Evolutionary conservation across 2,797 vertebrate genomes (phyloP).

Genomic region (Acipenser oxyrinchus): DNA sequence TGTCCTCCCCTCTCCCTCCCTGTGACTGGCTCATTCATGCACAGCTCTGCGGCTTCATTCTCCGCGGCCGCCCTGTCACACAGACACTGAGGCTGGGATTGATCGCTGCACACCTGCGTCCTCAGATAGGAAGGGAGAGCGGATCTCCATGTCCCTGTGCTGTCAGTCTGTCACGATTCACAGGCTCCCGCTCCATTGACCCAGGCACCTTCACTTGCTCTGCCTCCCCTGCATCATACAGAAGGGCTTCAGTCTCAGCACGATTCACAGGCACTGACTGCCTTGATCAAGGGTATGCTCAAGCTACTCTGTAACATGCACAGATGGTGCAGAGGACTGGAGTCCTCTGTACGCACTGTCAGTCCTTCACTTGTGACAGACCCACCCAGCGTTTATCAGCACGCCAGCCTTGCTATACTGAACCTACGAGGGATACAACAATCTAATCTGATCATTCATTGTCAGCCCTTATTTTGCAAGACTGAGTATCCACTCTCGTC

Average conservation of each 20-base stretch:
- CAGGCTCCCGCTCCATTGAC: conserved; percentile 25
- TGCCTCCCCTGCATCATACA: conserved; percentile 1
- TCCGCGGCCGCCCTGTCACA: conserved; percentile 21
- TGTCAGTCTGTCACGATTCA: conserved; percentile 24
- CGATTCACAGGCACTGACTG: neutral
- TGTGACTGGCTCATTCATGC: neutral
- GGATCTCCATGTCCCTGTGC: conserved; percentile 9
- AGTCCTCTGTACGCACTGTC: no score
- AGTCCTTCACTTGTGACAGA: no score
- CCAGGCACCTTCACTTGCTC: conserved; percentile 23
- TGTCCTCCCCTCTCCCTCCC: neutral
- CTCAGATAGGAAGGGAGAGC: conserved; percentile 31
- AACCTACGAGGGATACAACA: no score
- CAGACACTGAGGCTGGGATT: conserved; percentile 11
- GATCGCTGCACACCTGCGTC: conserved; percentile 38
- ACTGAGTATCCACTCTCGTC: no score
- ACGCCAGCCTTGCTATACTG: no score
- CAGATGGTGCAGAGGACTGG: no score
- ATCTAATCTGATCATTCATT: no score
- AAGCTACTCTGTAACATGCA: no score
- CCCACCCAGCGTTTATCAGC: no score
- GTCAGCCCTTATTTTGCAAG: no score
- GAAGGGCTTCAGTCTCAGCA: neutral
- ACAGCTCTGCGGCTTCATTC: conserved; percentile 14
- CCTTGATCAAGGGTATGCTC: no score